Evolutionary conservation across 2,113 vertebrate genomes (phyloP).

Genomic region (Callopanchax toddi): DNA sequence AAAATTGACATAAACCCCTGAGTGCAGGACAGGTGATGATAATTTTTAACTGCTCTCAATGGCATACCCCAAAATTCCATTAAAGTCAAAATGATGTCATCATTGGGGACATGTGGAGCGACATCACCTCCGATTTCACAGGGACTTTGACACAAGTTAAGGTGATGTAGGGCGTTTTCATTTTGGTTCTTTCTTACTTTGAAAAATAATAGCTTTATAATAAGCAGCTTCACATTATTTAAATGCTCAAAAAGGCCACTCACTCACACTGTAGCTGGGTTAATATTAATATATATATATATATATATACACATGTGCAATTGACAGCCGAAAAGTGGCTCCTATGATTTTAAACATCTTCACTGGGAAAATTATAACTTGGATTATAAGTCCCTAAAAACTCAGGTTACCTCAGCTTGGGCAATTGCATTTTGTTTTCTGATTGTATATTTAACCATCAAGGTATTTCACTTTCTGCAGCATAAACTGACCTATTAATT

Average conservation of each 20-base stretch:
- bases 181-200: not conserved
- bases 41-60: too few species aligned
- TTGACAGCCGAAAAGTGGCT: not conserved
- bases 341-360: not conserved
- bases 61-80: too few species aligned
- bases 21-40: not conserved
- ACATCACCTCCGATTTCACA: too few species aligned
- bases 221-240: not conserved
- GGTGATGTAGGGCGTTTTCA: not conserved
- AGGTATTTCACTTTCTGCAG: not conserved
- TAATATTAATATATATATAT: not conserved
- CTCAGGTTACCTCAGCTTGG: not conserved
- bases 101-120: too few species aligned
- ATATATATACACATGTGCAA: slow-evolving; percentile 2
- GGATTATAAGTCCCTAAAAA: not conserved
- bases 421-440: not conserved
- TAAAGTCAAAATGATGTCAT: too few species aligned
- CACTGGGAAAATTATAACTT: not conserved
- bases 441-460: not conserved
- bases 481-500: not conserved
- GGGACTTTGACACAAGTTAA: too few species aligned
- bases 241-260: not conserved
- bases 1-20: not conserved
- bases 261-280: not conserved
- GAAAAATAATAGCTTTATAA: not conserved